These are phyloP conservation scores for Gibbula magus DNA, from an alignment of 2,888 invertebrate species.

Conservation along the genomic window DNA sequence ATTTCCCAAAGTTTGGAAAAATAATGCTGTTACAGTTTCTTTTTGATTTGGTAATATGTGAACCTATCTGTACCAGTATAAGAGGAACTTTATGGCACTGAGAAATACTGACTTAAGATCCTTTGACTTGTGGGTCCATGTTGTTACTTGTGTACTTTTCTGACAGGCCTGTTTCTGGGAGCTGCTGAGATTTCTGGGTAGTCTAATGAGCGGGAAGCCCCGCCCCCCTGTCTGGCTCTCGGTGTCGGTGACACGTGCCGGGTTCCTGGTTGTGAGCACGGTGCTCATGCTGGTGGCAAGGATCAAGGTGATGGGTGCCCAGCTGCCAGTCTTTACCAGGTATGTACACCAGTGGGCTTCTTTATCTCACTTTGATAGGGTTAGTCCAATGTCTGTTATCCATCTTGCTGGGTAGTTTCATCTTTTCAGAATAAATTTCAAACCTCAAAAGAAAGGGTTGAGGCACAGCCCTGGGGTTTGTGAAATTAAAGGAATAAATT, in stretches of 20 bases:
- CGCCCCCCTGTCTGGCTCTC: slow-evolving; percentile 62
- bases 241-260: slow-evolving; percentile 80
- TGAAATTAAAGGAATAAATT: no score
- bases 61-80: background rate
- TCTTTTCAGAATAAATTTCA: no score
- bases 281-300: slow-evolving; percentile 87
- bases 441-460: no score
- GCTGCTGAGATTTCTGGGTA: slow-evolving; percentile 51
- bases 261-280: slow-evolving; percentile 87
- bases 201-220: slow-evolving; percentile 58
- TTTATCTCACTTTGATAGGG: no score
- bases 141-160: background rate
- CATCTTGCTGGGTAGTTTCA: no score
- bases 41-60: no score
- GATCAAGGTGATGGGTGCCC: slow-evolving; percentile 96
- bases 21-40: no score
- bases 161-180: slow-evolving; percentile 64
- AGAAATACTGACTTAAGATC: background rate
- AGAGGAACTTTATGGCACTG: background rate
- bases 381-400: no score
- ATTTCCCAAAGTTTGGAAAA: no score
- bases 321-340: slow-evolving; percentile 95
- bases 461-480: no score
- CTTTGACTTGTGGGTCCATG: background rate
- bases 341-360: slow-evolving; percentile 65